Base-by-base conservation (phyloP, 2,113 vertebrate species). In the Amblyornis subalaris region DNA sequence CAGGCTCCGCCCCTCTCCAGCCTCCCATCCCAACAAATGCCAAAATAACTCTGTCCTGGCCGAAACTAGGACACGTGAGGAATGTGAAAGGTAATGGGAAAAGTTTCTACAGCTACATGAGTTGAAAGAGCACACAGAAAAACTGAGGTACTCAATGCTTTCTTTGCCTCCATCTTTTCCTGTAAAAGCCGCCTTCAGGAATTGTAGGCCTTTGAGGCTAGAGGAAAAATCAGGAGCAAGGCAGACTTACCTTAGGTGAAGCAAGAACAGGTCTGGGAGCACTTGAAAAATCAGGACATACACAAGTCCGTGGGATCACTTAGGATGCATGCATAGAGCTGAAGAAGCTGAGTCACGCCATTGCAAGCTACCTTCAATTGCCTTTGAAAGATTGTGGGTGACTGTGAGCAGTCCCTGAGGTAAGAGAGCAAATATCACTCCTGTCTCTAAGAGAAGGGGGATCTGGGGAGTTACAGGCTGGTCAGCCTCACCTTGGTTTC, bases 151-250 rank as follows among this genome's bases (percentile, higher is more conserved):
- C 7, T 71, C 26, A 42, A 3, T 36, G 28, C 4, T 33, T 61
- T n/a, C 26, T 62, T 73, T 85, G 28, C 19, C 9, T 45, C 10
- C 44, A 69, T 26, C 25, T 54, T 67, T 44, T 38, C 13, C 23
- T 21, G 11, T 31, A 81, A 85, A 72, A 85, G 5, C n/a, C 53
- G 17, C 12, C 42, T 58, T 57, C 31, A 40, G n/a, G 57, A 62
- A 48, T 23, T 2, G 0, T 3, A 58, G 33, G 19, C 10, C 19
- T 47, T 50, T 1, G 0, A 73, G 12, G 64, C 25, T 22, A 58
- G 12, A 79, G 15, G 5, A 17, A 51, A 88, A 66, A 33, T 7
- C 19, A 1, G 12, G 12, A 57, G 35, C 0, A 2, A 79, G 6
- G 21, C 66, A 51, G 31, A 61, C 9, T n/a, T 89, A 70, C 5